phyloP scores from a whole-genome alignment of 23 tunicate species.

The Ascidia mentula region DNA sequence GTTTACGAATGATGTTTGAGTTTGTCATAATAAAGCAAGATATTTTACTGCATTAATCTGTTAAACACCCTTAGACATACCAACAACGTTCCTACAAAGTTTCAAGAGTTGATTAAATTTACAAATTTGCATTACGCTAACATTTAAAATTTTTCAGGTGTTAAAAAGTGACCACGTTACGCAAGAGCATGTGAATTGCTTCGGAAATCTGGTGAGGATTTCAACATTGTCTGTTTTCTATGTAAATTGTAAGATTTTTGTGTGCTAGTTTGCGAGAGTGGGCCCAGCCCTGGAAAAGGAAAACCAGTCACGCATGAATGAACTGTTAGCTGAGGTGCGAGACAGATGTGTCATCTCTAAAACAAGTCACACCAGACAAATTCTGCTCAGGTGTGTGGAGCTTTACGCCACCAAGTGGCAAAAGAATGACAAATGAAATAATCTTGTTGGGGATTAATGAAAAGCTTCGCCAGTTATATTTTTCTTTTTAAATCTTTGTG shows the following conservation, averaged over 20 bases:
- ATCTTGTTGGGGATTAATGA: no score
- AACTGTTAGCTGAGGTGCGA: conserved; percentile 36
- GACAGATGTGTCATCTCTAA: conserved; percentile 48
- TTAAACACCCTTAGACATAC: no score
- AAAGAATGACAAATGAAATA: background rate
- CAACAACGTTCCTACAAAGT: no score
- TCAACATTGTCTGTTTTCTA: background rate
- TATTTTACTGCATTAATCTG: no score
- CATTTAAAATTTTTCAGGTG: conserved; percentile 24
- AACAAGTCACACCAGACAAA: conserved; percentile 21
- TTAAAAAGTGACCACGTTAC: conserved; percentile 17
- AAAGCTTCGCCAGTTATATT: no score
- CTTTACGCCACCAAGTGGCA: conserved; percentile 54
- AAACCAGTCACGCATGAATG: conserved; percentile 25
- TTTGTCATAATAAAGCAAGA: no score
- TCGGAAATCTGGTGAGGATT: conserved; percentile 41
- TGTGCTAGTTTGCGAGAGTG: background rate
- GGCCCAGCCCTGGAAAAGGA: conserved; percentile 47
- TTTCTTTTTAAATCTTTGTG: no score
- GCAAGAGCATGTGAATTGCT: conserved; percentile 53
- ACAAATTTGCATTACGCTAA: background rate
- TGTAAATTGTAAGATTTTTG: background rate
- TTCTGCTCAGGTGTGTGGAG: conserved; percentile 48
- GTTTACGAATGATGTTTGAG: no score
- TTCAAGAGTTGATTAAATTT: background rate